A percentile compares a stretch with the other conserved stretches of the same genome.
Evolutionary conservation across 2,113 vertebrate species (phyloP).

Genomic region (Platichthys flesus): DNA sequence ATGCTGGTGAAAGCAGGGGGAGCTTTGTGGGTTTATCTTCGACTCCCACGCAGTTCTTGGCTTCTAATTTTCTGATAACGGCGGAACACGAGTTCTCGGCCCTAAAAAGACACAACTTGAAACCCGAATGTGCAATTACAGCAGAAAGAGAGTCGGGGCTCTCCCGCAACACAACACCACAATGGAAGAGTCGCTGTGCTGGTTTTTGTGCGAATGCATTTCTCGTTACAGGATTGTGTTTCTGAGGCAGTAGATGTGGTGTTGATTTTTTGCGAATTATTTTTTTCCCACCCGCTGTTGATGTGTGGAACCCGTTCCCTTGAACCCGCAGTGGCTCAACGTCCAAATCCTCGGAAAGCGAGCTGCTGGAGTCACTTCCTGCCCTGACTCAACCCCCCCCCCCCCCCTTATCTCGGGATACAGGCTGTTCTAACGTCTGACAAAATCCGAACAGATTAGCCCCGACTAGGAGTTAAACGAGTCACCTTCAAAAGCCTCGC

Average conservation of each 20-base stretch:
- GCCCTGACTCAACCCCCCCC: slow-evolving; percentile 34
- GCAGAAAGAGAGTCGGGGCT: slow-evolving; percentile 63
- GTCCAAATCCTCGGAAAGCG: slow-evolving; percentile 63
- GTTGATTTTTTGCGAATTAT: slow-evolving; percentile 66
- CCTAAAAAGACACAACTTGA: slow-evolving; percentile 76
- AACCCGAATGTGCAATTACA: slow-evolving; percentile 78
- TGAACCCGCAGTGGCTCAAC: slow-evolving; percentile 58
- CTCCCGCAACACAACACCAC: slow-evolving; percentile 44
- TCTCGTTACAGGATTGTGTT: slow-evolving; percentile 50
- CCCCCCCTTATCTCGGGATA: slow-evolving; percentile 75
- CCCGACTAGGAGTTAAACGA: slow-evolving; percentile 77
- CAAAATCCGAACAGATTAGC: slow-evolving; percentile 81
- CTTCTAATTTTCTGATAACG: slow-evolving; percentile 87
- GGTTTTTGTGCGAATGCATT: slow-evolving; percentile 50
- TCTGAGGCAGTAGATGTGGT: slow-evolving; percentile 50
- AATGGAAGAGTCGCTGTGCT: slow-evolving; percentile 28
- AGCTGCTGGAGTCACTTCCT: slow-evolving; percentile 60
- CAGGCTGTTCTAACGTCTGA: slow-evolving; percentile 74
- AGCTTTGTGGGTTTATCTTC: slow-evolving; percentile 79
- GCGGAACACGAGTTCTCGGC: slow-evolving; percentile 64
- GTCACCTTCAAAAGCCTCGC: slow-evolving; percentile 77
- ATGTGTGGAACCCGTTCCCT: slow-evolving; percentile 50
- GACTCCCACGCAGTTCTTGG: slow-evolving; percentile 75
- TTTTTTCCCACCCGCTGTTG: slow-evolving; percentile 39
- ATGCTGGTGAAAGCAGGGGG: slow-evolving; percentile 66